A percentile compares a stretch with the other conserved stretches of the same genome.
Conservation (phyloP, 2,113 vertebrate genomes). For the Rhynchomys soricoides region DNA sequence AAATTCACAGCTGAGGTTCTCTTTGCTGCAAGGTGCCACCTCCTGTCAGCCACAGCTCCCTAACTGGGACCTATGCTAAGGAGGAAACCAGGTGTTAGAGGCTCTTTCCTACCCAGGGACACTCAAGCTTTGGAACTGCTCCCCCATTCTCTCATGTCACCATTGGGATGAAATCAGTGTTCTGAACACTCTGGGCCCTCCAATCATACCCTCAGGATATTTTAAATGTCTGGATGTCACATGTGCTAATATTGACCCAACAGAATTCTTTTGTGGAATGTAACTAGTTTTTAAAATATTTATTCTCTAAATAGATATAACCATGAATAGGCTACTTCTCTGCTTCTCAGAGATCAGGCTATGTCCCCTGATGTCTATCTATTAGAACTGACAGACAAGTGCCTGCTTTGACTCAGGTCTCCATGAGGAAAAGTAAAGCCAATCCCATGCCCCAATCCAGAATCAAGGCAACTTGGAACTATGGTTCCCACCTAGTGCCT, state of each 20-base stretch:
- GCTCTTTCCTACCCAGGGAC: neutral
- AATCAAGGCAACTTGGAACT: neutral
- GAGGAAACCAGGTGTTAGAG: neutral
- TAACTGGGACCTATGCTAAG: no score
- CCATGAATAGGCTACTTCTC: neutral
- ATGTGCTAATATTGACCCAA: neutral
- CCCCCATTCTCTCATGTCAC: neutral
- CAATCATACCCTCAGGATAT: neutral
- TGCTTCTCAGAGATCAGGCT: neutral
- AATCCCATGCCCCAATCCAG: neutral
- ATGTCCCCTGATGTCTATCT: neutral
- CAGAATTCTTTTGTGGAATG: neutral
- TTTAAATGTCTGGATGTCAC: neutral
- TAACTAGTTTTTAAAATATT: neutral
- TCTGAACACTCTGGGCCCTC: neutral
- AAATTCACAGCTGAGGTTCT: neutral
- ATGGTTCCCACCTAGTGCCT: neutral
- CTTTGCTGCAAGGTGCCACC: no score
- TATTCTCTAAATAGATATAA: neutral
- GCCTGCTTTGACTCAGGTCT: neutral
- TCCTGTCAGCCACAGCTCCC: neutral
- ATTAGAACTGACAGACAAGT: neutral
- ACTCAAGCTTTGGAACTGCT: neutral
- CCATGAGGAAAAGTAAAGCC: neutral
- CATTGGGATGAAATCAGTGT: neutral